These are phyloP conservation scores for Vimba vimba DNA, from an alignment of 2,113 vertebrate genomes.

Conservation along the genomic window DNA sequence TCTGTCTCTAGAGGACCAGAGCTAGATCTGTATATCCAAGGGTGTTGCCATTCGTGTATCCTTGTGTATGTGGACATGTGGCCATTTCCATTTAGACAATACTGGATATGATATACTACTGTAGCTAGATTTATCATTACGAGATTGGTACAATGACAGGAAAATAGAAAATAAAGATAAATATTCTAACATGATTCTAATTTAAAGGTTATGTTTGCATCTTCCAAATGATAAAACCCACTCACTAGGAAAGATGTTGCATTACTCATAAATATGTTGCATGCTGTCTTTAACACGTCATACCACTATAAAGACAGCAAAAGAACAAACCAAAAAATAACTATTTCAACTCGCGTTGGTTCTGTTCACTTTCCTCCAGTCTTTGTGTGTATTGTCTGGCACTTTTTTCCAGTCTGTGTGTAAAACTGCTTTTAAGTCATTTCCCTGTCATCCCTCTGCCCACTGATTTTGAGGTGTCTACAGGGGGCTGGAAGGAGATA, in stretches of 20 bases:
- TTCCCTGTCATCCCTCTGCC: slow-evolving; percentile 36
- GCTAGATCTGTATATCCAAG: slow-evolving; percentile 27
- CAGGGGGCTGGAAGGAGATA: slow-evolving; percentile 34
- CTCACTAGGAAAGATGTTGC: neutral
- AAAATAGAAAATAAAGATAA: neutral
- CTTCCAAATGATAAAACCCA: neutral
- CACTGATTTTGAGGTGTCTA: slow-evolving; percentile 41
- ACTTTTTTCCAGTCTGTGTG: slow-evolving; percentile 23
- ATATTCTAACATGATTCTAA: neutral
- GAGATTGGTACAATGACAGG: neutral
- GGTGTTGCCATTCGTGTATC: neutral
- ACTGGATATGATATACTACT: neutral
- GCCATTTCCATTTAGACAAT: neutral
- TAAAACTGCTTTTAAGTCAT: slow-evolving; percentile 40
- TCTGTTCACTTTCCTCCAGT: slow-evolving; percentile 4
- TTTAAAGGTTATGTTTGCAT: neutral
- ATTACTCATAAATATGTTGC: neutral
- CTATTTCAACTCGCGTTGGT: slow-evolving; percentile 17
- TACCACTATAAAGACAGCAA: neutral
- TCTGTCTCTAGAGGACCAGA: slow-evolving; percentile 22
- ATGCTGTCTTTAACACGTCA: slow-evolving; percentile 13
- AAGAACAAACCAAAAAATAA: slow-evolving; percentile 11
- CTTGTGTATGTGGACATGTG: neutral
- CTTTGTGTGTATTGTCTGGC: slow-evolving; percentile 30
- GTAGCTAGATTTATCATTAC: neutral